Conservation (phyloP, 1,140 invertebrate species). For the Drosophila pruinosa region DNA sequence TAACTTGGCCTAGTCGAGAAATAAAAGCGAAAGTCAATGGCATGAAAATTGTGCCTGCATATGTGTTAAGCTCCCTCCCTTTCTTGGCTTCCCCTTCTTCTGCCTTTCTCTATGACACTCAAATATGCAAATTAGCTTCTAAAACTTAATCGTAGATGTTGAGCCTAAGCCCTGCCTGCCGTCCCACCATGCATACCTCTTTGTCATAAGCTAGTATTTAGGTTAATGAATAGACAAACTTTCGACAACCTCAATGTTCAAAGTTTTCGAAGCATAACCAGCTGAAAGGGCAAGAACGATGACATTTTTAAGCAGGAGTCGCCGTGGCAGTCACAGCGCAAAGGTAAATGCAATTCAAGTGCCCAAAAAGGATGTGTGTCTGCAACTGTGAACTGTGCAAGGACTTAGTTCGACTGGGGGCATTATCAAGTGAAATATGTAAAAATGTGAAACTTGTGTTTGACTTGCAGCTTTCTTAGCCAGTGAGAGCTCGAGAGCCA, state of each 20-base stretch:
- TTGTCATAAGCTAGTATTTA: conserved; percentile 51
- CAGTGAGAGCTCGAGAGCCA: background rate
- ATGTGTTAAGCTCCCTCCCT: background rate
- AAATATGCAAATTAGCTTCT: conserved; percentile 79
- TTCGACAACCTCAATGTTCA: conserved; percentile 76
- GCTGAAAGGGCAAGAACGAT: conserved; percentile 17
- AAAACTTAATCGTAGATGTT: conserved; percentile 67
- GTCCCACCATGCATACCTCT: background rate
- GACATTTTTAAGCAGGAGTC: conserved; percentile 51
- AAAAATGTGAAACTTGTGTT: conserved; percentile 69
- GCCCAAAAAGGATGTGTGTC: conserved; percentile 42
- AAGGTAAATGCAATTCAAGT: conserved; percentile 66
- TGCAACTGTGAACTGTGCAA: background rate
- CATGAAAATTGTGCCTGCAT: background rate
- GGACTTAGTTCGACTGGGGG: conserved; percentile 1
- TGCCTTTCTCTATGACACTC: conserved; percentile 58
- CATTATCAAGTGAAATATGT: conserved; percentile 35
- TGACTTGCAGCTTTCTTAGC: conserved; percentile 72
- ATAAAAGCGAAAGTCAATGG: conserved; percentile 57
- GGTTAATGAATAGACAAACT: conserved; percentile 81
- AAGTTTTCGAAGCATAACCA: conserved; percentile 52
- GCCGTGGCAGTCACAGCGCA: conserved; percentile 31
- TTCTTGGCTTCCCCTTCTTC: background rate
- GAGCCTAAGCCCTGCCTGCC: background rate
- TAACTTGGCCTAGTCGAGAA: conserved; percentile 33